Conservation (phyloP, 1,140 invertebrate genomes). For the Spodoptera frugiperda region DNA sequence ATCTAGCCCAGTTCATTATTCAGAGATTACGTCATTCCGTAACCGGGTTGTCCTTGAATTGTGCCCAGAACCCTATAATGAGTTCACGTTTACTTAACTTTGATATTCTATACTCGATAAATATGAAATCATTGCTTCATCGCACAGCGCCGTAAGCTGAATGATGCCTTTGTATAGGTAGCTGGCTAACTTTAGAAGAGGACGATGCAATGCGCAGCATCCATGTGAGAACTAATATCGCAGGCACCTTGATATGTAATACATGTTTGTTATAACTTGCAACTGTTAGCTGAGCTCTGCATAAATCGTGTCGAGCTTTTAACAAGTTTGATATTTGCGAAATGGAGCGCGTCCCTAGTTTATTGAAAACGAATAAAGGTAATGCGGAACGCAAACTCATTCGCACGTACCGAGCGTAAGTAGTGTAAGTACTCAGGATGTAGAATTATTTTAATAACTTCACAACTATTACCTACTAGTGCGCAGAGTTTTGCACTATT, state of each 20-base stretch:
- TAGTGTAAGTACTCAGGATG: background rate
- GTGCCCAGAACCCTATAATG: background rate
- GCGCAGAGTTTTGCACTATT: background rate
- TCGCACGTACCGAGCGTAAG: slow-evolving; percentile 45
- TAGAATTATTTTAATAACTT: slow-evolving; percentile 18
- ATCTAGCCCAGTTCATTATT: slow-evolving; percentile 39
- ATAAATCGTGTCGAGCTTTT: background rate
- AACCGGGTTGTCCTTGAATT: slow-evolving; percentile 28
- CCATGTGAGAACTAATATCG: background rate
- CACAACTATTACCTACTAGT: background rate
- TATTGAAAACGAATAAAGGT: slow-evolving; percentile 32
- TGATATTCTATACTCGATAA: slow-evolving; percentile 10
- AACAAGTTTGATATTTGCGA: background rate
- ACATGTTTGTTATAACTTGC: too few species aligned
- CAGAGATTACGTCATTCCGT: slow-evolving; percentile 30
- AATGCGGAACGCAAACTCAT: slow-evolving; percentile 50
- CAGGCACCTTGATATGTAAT: too few species aligned
- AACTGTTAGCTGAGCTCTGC: background rate
- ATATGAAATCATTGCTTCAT: slow-evolving; percentile 5
- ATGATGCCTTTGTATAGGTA: background rate
- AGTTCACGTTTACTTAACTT: slow-evolving; percentile 32
- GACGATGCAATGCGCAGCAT: background rate
- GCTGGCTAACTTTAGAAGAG: background rate
- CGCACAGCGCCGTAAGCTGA: background rate
- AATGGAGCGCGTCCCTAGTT: slow-evolving; percentile 6